Conservation (phyloP, 2,113 vertebrate species). For the Australoheros scitulus region DNA sequence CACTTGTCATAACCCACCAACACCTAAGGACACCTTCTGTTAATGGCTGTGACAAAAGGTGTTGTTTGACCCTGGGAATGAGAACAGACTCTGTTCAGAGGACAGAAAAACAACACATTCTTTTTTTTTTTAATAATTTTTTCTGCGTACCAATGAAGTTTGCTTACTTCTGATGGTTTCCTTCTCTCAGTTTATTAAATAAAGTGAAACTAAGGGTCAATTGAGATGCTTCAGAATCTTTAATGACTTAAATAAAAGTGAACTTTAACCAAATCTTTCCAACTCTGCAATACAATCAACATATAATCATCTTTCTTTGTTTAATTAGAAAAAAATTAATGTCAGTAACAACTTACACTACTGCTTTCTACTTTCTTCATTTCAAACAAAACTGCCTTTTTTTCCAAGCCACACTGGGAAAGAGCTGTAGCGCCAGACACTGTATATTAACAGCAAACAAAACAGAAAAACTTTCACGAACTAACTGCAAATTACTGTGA, state of each 20-base stretch:
- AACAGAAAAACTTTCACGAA: constrained; percentile 1
- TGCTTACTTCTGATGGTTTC: neutral
- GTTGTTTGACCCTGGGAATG: neutral
- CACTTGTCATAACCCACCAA: neutral
- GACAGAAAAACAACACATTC: neutral
- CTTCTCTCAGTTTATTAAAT: neutral
- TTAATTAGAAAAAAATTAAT: neutral
- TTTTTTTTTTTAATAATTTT: neutral
- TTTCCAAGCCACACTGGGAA: neutral
- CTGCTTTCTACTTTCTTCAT: neutral
- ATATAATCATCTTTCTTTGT: fast-evolving
- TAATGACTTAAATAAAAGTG: neutral
- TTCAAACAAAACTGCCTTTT: neutral
- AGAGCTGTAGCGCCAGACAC: neutral
- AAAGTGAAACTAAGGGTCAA: neutral
- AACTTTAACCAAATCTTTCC: neutral
- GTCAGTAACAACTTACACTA: neutral
- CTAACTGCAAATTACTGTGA: constrained; percentile 5
- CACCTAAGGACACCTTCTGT: neutral
- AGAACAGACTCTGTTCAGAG: neutral
- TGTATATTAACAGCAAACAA: neutral
- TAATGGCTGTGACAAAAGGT: neutral
- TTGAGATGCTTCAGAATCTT: too few relatives aligned
- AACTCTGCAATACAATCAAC: neutral
- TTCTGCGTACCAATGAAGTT: fast-evolving